phyloP scores from a whole-genome alignment of 1,140 invertebrate species.

The Saccostrea cuccullata region DNA sequence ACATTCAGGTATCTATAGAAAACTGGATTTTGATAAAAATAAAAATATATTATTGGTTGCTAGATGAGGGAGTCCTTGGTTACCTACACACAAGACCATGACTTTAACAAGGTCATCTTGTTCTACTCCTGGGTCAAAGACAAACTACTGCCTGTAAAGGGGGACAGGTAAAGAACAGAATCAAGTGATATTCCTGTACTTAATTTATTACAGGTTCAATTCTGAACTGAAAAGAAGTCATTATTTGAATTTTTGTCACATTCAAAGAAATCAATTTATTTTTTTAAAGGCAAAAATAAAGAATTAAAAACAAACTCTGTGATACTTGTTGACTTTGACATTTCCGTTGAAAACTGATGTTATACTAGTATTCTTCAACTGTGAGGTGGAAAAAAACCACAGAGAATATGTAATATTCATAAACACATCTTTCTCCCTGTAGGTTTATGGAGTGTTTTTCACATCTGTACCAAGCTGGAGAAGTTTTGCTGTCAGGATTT shows the following conservation, averaged over 20 bases:
- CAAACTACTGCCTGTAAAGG: no score
- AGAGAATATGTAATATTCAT: not conserved
- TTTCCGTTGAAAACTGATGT: no score
- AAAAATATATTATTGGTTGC: not conserved
- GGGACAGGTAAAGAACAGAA: not conserved
- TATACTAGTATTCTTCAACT: no score
- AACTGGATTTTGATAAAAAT: no score
- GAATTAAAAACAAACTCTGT: no score
- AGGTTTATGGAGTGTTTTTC: constrained; percentile 18
- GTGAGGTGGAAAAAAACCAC: no score
- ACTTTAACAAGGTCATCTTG: not conserved
- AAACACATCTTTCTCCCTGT: not conserved
- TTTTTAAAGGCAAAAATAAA: not conserved
- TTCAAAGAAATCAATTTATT: no score
- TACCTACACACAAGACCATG: constrained; percentile 1
- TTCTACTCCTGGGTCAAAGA: no score
- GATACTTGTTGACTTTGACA: no score
- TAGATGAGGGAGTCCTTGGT: constrained; percentile 36
- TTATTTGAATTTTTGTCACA: not conserved
- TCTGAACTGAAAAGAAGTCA: not conserved
- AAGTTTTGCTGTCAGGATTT: not conserved
- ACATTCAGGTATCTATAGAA: no score
- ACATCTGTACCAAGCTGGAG: constrained; percentile 21
- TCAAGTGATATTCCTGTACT: not conserved
- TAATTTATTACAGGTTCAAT: no score